Evolutionary conservation across 1,140 invertebrate genomes (phyloP).

Genomic region (Delia radicum): DNA sequence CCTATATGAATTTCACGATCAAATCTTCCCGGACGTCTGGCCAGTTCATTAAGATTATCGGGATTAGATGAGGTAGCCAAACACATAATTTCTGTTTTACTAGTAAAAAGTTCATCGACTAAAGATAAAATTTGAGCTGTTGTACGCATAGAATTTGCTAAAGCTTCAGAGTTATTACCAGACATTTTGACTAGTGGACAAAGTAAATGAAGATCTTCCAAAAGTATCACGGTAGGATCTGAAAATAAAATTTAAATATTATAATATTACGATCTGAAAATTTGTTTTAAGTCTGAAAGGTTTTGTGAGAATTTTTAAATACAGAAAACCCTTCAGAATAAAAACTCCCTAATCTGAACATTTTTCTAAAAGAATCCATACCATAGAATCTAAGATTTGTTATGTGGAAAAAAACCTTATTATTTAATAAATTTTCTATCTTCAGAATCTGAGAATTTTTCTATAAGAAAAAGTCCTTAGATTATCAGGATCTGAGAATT

Average conservation of each 20-base stretch:
- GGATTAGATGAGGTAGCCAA: constrained; percentile 55
- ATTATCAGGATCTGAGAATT: too few relatives aligned
- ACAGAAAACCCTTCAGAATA: too few relatives aligned
- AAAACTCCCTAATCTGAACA: too few relatives aligned
- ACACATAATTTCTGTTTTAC: constrained; percentile 43
- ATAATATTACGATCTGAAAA: too few relatives aligned
- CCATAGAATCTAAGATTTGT: too few relatives aligned
- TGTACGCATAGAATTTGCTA: constrained; percentile 42
- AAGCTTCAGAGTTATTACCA: constrained; percentile 26
- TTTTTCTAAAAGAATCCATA: too few relatives aligned
- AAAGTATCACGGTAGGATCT: constrained; percentile 44
- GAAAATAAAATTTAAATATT: constrained; percentile 22
- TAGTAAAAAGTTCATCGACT: constrained; percentile 48
- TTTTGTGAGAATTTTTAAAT: too few relatives aligned
- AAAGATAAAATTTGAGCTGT: constrained; percentile 48
- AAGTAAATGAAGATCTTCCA: constrained; percentile 53
- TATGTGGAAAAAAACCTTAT: too few relatives aligned
- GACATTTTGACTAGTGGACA: constrained; percentile 38
- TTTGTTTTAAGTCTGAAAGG: too few relatives aligned
- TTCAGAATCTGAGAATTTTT: too few relatives aligned
- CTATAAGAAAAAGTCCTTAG: too few relatives aligned
- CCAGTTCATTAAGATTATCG: constrained; percentile 46
- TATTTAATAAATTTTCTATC: too few relatives aligned
- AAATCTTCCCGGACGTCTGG: constrained; percentile 53
- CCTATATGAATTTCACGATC: constrained; percentile 60